phyloP scores from a whole-genome alignment of 35 echinoderm and acorn worm genomes.

The Ptychodera flava region DNA sequence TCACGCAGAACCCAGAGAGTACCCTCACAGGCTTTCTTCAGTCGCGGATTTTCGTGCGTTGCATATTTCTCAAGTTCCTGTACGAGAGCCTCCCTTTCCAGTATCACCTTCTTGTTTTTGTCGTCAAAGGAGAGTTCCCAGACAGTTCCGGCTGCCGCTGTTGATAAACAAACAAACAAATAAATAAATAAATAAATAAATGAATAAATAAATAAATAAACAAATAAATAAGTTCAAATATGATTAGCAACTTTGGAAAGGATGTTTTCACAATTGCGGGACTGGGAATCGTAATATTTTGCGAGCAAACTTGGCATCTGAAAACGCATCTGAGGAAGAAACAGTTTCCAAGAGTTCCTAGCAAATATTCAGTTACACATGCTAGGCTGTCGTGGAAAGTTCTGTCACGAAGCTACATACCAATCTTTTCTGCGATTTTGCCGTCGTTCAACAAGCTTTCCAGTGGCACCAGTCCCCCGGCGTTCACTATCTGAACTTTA shows the following conservation, averaged over 20 bases:
- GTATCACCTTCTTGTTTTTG: background rate
- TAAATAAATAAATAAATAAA: no score
- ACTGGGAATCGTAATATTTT: no score
- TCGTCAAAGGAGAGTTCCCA: background rate
- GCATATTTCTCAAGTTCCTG: background rate
- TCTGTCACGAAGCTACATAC: background rate
- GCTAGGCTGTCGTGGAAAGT: background rate
- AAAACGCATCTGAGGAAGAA: no score
- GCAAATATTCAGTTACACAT: no score
- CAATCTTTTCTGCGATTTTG: background rate
- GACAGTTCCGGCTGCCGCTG: background rate
- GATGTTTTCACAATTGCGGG: no score
- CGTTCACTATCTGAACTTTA: conserved; percentile 68
- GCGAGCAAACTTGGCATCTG: no score
- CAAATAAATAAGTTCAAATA: no score
- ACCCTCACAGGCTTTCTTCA: background rate
- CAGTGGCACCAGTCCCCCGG: background rate
- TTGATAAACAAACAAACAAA: background rate
- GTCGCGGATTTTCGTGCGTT: background rate
- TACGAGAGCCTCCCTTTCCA: background rate
- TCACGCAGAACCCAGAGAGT: background rate
- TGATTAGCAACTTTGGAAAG: no score
- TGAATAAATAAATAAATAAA: no score
- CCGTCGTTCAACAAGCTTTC: background rate
- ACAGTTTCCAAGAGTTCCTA: no score